A percentile compares a stretch with the other conserved stretches of the same genome.
These are phyloP conservation scores for Ceratina calcarata DNA, from an alignment of 1,140 invertebrate species.

Conservation along the genomic window DNA sequence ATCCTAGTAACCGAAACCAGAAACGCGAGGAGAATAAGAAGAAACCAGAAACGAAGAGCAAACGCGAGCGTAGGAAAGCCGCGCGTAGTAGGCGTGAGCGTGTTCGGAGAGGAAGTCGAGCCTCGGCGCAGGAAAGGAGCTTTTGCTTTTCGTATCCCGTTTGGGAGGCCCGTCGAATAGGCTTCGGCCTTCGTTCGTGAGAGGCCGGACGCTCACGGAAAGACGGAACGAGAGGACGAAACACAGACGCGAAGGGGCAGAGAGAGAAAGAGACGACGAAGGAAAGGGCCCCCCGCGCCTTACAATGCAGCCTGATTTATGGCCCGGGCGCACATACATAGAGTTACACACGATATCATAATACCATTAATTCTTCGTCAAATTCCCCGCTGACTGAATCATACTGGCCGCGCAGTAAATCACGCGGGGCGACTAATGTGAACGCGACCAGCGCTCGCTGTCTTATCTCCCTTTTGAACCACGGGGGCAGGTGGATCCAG, in stretches of 20 bases:
- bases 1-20: background rate
- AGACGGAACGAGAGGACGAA: conserved; percentile 7
- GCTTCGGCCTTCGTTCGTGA: conserved; percentile 59
- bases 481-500: conserved; percentile 75
- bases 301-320: conserved; percentile 80
- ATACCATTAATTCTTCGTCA: conserved; percentile 82
- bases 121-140: conserved; percentile 44
- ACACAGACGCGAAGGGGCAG: background rate
- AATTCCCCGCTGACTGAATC: conserved; percentile 81
- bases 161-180: conserved; percentile 68
- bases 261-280: conserved; percentile 48
- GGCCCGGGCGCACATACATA: conserved; percentile 78
- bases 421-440: conserved; percentile 79
- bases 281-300: conserved; percentile 71
- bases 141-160: conserved; percentile 64
- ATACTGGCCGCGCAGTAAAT: conserved; percentile 79
- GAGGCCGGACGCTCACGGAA: conserved; percentile 47
- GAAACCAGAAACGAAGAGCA: background rate
- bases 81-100: conserved; percentile 49
- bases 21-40: background rate
- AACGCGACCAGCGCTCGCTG: conserved; percentile 70
- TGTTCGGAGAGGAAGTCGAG: conserved; percentile 57
- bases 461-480: conserved; percentile 74
- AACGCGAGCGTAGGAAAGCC: background rate
- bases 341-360: conserved; percentile 81